These are phyloP conservation scores for Pteromalus puparum DNA, from an alignment of 1,140 invertebrate species.

Conservation along the genomic window DNA sequence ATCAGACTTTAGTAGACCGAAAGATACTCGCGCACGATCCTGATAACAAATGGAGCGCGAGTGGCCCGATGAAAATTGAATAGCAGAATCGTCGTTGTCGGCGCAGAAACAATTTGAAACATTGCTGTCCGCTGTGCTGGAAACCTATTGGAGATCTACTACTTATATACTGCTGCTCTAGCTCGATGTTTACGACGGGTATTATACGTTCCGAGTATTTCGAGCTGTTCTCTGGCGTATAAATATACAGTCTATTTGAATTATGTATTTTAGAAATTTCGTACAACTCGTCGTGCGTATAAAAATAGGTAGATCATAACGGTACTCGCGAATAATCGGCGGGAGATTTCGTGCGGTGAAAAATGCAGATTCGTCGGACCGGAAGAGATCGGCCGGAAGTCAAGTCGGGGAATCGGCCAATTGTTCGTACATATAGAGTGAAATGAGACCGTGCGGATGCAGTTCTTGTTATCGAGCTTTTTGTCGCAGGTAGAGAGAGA, in stretches of 20 bases:
- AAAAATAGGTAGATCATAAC: too few relatives aligned
- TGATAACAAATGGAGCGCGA: conserved; percentile 28
- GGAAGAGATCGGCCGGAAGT: conserved; percentile 8
- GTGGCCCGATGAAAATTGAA: conserved; percentile 8
- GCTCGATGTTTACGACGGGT: too few relatives aligned
- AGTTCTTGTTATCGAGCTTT: conserved; percentile 1
- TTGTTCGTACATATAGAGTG: conserved; percentile 4
- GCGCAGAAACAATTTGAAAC: neutral
- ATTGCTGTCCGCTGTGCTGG: neutral
- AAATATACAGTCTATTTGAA: too few relatives aligned
- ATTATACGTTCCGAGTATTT: too few relatives aligned
- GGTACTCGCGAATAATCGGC: too few relatives aligned
- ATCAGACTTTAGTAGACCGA: neutral
- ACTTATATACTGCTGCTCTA: too few relatives aligned
- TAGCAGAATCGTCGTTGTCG: neutral
- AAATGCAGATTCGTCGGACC: neutral
- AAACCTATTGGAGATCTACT: too few relatives aligned
- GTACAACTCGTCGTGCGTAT: too few relatives aligned
- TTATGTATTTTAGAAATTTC: too few relatives aligned
- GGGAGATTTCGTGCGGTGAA: neutral
- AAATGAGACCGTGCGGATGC: conserved; percentile 21
- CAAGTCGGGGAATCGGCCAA: neutral
- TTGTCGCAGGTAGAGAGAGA: neutral
- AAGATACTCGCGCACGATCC: neutral
- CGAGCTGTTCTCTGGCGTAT: too few relatives aligned